Conservation (phyloP, 1,140 invertebrate genomes). For the Drosophila aff. region DNA sequence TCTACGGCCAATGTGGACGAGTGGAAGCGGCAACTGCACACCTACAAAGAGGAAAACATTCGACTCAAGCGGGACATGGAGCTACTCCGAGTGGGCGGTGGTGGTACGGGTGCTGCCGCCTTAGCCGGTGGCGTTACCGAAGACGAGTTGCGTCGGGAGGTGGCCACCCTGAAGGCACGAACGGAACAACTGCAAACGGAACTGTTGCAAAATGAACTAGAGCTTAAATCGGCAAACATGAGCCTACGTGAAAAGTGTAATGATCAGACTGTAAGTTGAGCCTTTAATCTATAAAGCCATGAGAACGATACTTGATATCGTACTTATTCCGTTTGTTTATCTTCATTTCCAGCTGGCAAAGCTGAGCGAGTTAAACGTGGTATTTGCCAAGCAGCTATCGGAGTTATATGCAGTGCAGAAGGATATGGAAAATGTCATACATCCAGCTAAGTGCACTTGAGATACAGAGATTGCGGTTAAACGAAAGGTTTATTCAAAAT, state of each 20-base stretch:
- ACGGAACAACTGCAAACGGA: conserved; percentile 81
- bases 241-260: conserved; percentile 83
- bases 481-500: conserved; percentile 62
- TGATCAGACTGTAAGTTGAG: conserved; percentile 75
- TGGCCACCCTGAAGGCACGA: conserved; percentile 78
- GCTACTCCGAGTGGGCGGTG: conserved; percentile 64
- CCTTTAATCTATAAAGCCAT: not conserved
- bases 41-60: conserved; percentile 98
- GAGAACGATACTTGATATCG: not conserved
- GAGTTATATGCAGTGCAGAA: conserved; percentile 86
- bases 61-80: conserved; percentile 89
- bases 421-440: conserved; percentile 86
- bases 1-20: conserved; percentile 99
- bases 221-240: conserved; percentile 81
- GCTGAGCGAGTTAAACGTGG: conserved; percentile 74
- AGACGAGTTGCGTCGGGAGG: conserved; percentile 83
- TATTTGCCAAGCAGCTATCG: conserved; percentile 78
- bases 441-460: conserved; percentile 84
- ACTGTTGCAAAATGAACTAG: conserved; percentile 80
- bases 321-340: not conserved
- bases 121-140: conserved; percentile 65
- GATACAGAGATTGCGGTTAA: conserved; percentile 74
- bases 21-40: conserved; percentile 98
- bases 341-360: conserved; percentile 71
- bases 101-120: conserved; percentile 43